Base-by-base conservation (phyloP, 2,888 invertebrate genomes). In the Zygaena filipendulae region DNA sequence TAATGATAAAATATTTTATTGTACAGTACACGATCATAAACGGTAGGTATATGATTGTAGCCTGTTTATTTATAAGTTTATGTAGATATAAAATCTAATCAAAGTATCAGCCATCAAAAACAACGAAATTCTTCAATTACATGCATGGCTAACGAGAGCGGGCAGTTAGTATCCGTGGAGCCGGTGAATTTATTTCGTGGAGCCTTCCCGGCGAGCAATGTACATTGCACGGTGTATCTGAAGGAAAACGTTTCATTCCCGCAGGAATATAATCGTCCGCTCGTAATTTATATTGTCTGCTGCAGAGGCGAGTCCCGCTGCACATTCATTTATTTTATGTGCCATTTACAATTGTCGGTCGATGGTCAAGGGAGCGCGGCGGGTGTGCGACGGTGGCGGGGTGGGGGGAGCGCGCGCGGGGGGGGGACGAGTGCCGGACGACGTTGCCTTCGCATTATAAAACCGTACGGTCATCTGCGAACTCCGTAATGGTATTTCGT, bases 321-420 rank as follows among this genome's bases (percentile, higher is more conserved):
- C 80, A 81, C 81, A 81, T 81, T 80, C 80, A 80, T 81, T 81
- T 81, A 81, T 81, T 81, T 81, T 81, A 81, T 81, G 80, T 81
- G 81, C 81, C 81, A 81, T 81, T 81, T 81, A 81, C 81, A 81
- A 81, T 81, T 79, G 80, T 80, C 80, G 81, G 79, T 80, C 81
- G 79, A 80, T 80, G 81, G 81, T 79, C 81, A 81, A 81, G 81
- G 81, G 80, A 72, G 71, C 60, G 52, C 59, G n/a, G n/a, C n/a
- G n/a, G n/a, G n/a, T n/a, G n/a, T n/a, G 58, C 42, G 52, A 52
- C 54, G 55, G 55, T 45, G 38, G 43, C 37, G 47, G 49, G 52
- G 53, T 47, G 56, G 51, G 52, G 52, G 49, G 42, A 45, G 47
- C 48, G 48, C 49, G 56, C 40, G 50, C 46, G 40, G 44, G 50